Base-by-base conservation (phyloP, 2,888 invertebrate genomes). In the Muscina levida region DNA sequence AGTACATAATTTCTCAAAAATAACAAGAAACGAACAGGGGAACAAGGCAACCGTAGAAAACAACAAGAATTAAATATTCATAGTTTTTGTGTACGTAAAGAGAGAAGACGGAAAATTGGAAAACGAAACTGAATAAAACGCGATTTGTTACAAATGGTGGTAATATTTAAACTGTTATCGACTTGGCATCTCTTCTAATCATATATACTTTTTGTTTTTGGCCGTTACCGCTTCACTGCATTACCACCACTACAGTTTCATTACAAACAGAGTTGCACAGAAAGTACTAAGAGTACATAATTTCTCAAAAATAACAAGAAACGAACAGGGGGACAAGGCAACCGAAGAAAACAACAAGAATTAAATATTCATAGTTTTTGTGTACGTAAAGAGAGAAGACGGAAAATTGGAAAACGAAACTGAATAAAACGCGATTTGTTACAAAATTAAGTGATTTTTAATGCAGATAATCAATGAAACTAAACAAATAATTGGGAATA, bases 11-110 rank as follows among this genome's bases (percentile, higher is more conserved):
- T 65, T 79, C 74, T 79, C 79, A 79, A 79, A 79, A 74, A 74
- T 65, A 15, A 71, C 57, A 70, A 17, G 46, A 56, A 68, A 65
- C 17, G 46, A 46, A 46, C 46, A n/a, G 11, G 46, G 11, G 66
- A 48, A 65, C n/a, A 42, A 56, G 31, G 22, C 37, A 76, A 51
- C 62, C 44, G 15, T 39, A 1, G 56, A 68, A 76, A 76, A 76
- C 68, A 79, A 76, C 72, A 76, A 79, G 68, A 76, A 79, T 31
- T 79, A 72, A 72, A 48, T 53, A 56, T 72, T 76, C 44, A 62
- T 76, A 68, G 53, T 66, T 79, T 79, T 72, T 80, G 80, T 80
- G 76, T 80, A 77, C 77, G 80, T 80, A 80, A 70, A 80, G 57
- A 26, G 62, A 48, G 65, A 73, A 70, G n/a, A 57, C 17, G 57